A percentile compares a stretch with the other conserved stretches of the same genome.
Conservation (phyloP, 2,113 vertebrate genomes). For the Tupaia tana region DNA sequence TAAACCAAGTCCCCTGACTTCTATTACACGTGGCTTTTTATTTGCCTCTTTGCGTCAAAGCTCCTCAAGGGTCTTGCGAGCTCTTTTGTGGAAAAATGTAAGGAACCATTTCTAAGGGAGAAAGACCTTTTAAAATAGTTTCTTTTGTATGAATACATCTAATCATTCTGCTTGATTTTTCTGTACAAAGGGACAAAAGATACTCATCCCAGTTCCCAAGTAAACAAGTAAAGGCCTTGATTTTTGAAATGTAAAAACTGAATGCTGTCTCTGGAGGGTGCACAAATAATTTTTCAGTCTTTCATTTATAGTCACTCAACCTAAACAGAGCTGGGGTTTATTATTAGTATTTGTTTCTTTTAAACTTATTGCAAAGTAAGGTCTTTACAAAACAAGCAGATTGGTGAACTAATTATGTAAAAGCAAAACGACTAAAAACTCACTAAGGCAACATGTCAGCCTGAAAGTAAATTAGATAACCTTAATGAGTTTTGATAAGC, state of each 20-base stretch:
- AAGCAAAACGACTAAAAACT: conserved; percentile 22
- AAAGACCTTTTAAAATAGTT: conserved; percentile 30
- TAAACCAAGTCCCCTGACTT: conserved; percentile 12
- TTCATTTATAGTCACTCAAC: neutral
- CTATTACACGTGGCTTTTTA: neutral
- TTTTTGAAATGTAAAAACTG: conserved; percentile 45
- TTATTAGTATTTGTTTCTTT: conserved; percentile 28
- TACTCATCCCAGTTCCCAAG: neutral
- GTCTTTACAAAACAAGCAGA: conserved; percentile 10
- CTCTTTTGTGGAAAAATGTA: neutral
- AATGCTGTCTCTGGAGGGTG: neutral
- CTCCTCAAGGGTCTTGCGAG: neutral
- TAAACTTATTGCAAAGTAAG: neutral
- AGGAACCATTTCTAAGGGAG: neutral
- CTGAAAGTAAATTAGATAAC: conserved; percentile 2
- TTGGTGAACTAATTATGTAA: neutral
- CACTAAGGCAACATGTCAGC: neutral
- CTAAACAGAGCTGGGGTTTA: neutral
- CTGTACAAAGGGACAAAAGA: neutral
- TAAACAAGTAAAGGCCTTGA: conserved; percentile 44
- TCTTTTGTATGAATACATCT: conserved; percentile 1
- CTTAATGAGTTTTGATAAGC: conserved; percentile 55
- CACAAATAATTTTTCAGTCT: conserved; percentile 10
- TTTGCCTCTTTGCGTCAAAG: neutral
- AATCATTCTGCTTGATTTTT: conserved; percentile 45